A percentile compares a stretch with the other conserved stretches of the same genome.
Conservation (phyloP, 2,113 vertebrate genomes). For the Oenanthe oenanthe region DNA sequence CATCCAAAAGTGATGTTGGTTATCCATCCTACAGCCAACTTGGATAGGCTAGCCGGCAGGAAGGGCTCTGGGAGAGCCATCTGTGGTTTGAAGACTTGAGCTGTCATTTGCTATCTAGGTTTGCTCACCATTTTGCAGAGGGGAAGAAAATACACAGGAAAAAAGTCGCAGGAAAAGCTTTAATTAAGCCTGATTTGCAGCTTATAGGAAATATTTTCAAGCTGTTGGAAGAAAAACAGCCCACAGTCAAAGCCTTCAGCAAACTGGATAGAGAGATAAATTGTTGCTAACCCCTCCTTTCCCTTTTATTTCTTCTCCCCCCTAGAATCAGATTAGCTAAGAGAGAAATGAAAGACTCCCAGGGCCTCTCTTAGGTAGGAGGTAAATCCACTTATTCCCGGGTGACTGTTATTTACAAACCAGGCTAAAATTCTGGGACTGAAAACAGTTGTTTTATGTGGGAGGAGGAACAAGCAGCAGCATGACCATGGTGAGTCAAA, state of each 20-base stretch:
- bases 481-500: not conserved
- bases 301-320: not conserved
- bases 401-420: constrained; percentile 8
- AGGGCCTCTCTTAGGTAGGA: not conserved
- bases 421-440: not conserved
- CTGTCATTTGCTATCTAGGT: not conserved
- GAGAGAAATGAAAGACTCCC: not conserved
- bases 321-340: not conserved
- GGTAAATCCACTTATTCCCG: not conserved
- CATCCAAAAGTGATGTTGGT: not conserved
- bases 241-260: not conserved
- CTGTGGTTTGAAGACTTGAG: not conserved
- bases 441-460: not conserved
- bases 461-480: not conserved
- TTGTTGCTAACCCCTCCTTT: not conserved
- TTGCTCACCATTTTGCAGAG: not conserved
- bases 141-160: fast-evolving
- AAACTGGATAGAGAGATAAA: not conserved
- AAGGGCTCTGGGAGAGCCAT: not conserved
- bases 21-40: not conserved
- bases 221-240: not conserved
- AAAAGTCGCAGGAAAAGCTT: not conserved
- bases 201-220: not conserved
- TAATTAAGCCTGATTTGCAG: not conserved
- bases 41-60: not conserved